Evolutionary conservation across 1,140 invertebrate species (phyloP).

Genomic region (Zaprionus africanus): DNA sequence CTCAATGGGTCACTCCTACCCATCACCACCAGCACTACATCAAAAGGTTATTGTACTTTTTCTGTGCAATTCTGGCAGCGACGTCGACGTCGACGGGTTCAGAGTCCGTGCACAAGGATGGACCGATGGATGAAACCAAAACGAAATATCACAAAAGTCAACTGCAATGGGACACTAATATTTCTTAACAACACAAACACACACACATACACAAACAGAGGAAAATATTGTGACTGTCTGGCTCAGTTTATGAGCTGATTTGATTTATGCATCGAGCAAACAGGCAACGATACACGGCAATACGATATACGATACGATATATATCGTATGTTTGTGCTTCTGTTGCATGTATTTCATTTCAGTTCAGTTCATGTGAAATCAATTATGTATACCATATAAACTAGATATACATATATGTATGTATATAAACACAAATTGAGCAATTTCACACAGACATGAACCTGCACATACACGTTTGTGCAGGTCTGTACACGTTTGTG

Average conservation of each 20-base stretch:
- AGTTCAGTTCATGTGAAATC: slow-evolving; percentile 56
- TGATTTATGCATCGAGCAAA: slow-evolving; percentile 50
- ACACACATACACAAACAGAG: slow-evolving; percentile 14
- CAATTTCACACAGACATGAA: slow-evolving; percentile 1
- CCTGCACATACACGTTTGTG: neutral
- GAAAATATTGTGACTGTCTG: slow-evolving; percentile 34
- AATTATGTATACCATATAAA: slow-evolving; percentile 43
- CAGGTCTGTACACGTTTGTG: slow-evolving; percentile 1
- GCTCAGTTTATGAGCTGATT: slow-evolving; percentile 56
- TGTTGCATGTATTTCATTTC: neutral
- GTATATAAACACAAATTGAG: slow-evolving; percentile 30
- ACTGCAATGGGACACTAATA: slow-evolving; percentile 49
- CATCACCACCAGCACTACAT: neutral
- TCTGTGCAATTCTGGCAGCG: slow-evolving; percentile 11
- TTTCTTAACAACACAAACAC: slow-evolving; percentile 51
- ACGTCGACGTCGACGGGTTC: slow-evolving; percentile 27
- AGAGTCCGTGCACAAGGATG: slow-evolving; percentile 59
- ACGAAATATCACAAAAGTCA: slow-evolving; percentile 35
- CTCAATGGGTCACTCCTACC: neutral
- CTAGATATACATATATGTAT: neutral
- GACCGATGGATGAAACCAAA: slow-evolving; percentile 30
- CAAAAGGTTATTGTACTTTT: slow-evolving; percentile 65
- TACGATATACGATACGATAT: slow-evolving; percentile 1
- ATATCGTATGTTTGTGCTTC: neutral
- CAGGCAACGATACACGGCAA: slow-evolving; percentile 34